Evolutionary conservation across 2,113 vertebrate genomes (phyloP), one percentile per base, ranked within the genome.

Genomic region (Corythornis vintsioides): DNA sequence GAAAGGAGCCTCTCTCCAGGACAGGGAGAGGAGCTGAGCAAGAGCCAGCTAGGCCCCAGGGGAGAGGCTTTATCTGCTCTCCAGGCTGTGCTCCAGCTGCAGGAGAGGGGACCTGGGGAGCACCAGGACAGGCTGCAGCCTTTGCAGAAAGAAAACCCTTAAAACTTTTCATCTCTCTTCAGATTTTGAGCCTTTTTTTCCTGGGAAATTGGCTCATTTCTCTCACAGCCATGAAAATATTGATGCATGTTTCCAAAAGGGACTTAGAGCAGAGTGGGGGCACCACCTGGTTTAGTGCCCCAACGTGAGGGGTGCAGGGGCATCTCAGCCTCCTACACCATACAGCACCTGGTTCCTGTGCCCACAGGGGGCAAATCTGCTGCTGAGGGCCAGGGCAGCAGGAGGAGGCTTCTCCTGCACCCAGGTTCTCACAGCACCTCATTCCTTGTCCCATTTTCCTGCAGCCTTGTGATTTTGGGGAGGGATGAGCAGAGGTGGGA

Each of bases 141-240:
- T 33, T 24, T 1, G 0, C 40, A 50, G 43, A n/a, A 56, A 26
- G 56, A 28, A 67, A 85, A 19, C 4, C 8, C 50, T 78, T 42
- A 12, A 26, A 35, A 4, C 14, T 45, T 52, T 9, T 10, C 5
- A 25, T 33, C 18, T 26, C 5, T 6, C 45, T 59, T 14, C 33
- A 10, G 10, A 28, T 82, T 72, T 73, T 60, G 55, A 79, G 42
- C 56, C 21, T 0, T 0, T 0, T 0, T 79, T 76, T 67, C 52
- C 35, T 64, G 38, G 72, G 64, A 59, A 86, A 48, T 14, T 3
- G 11, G 20, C 6, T 83, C 47, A 4, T 91, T 80, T 80, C 33
- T 59, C 33, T 61, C 1, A 0, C 33, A 77, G 11, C 28, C 4
- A 0, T 28, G 10, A 6, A 83, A 66, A 20, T 47, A 5, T 8